phyloP scores from a whole-genome alignment of 2,113 vertebrate species.

The Petroica traversi region DNA sequence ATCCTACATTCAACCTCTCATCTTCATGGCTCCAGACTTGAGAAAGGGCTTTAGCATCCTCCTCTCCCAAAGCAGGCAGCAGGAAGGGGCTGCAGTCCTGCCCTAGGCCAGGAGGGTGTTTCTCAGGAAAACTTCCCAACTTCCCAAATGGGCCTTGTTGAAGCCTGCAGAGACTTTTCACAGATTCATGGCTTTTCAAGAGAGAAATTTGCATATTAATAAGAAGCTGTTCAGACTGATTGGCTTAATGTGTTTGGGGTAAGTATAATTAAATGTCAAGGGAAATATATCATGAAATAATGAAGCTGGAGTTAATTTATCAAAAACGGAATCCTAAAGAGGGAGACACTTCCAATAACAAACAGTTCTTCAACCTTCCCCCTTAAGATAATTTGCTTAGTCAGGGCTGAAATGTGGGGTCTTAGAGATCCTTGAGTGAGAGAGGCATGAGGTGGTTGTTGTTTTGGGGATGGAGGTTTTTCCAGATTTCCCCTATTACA shows the following conservation, averaged over 20 bases:
- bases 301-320: slow-evolving; percentile 81
- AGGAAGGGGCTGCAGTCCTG: accelerated
- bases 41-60: neutral
- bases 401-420: slow-evolving; percentile 62
- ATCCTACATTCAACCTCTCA: neutral
- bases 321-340: slow-evolving; percentile 73
- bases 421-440: neutral
- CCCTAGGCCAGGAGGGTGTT: neutral
- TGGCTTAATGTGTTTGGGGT: slow-evolving; percentile 81
- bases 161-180: slow-evolving; percentile 72
- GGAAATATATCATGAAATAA: slow-evolving; percentile 80
- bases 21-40: neutral
- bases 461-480: neutral
- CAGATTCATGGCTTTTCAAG: slow-evolving; percentile 75
- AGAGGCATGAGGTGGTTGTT: neutral
- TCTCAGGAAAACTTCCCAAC: slow-evolving; percentile 42
- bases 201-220: slow-evolving; percentile 87
- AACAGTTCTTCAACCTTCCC: slow-evolving; percentile 76
- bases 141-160: slow-evolving; percentile 71
- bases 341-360: slow-evolving; percentile 78
- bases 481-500: neutral
- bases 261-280: slow-evolving; percentile 84
- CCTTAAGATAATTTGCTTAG: slow-evolving; percentile 74
- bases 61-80: neutral
- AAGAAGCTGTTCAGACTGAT: slow-evolving; percentile 82